These are phyloP conservation scores for Drosophila watanabei DNA, from an alignment of 1,140 invertebrate genomes.

Conservation along the genomic window DNA sequence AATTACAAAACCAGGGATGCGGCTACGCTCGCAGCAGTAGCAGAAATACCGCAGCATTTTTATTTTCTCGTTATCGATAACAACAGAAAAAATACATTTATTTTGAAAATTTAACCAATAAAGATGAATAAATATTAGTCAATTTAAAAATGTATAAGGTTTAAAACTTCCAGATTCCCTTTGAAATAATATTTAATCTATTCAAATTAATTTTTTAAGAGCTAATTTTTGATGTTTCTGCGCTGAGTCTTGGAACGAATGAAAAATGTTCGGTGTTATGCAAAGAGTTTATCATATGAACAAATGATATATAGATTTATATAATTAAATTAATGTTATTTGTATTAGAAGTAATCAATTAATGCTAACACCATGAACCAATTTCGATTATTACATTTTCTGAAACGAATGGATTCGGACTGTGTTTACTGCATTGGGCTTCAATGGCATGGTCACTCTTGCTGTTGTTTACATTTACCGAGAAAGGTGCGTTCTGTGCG, in stretches of 20 bases:
- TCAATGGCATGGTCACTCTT: not conserved
- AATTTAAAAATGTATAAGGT: no score
- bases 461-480: not conserved
- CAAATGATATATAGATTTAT: no score
- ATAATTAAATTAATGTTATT: no score
- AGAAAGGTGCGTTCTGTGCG: no score
- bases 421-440: not conserved
- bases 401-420: not conserved
- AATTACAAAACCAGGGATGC: conserved; percentile 37
- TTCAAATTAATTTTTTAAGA: not conserved
- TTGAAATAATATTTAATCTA: no score
- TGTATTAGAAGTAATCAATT: no score
- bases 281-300: no score
- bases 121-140: no score
- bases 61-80: conserved; percentile 2
- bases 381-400: no score
- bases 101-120: not conserved
- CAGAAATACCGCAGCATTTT: not conserved
- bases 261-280: not conserved
- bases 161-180: no score
- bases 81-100: not conserved
- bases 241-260: not conserved
- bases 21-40: not conserved
- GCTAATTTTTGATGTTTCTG: not conserved
- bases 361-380: not conserved